Percentiles rank a stretch among this genome's conserved stretches.
Evolutionary conservation across 2,797 vertebrate species (phyloP).

Genomic region (Huso huso): DNA sequence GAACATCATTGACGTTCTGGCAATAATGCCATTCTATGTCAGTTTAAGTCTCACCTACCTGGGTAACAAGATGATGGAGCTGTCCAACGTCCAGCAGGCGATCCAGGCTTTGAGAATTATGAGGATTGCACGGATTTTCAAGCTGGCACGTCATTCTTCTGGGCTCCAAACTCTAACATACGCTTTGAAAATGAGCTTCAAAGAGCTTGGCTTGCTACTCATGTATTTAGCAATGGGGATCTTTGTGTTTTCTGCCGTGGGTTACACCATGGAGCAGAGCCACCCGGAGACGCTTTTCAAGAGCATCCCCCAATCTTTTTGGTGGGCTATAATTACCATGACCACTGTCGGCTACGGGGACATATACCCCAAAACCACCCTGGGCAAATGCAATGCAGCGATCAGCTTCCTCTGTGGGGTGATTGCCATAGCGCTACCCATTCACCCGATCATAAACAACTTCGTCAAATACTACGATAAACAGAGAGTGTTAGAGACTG

Average conservation of each 20-base stretch:
- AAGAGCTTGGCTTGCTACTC: constrained; percentile 87
- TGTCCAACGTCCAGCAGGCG: constrained; percentile 87
- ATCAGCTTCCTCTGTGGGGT: constrained; percentile 94
- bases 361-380: constrained; percentile 91
- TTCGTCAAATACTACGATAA: constrained; percentile 95
- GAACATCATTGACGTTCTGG: constrained; percentile 88
- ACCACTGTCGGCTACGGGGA: constrained; percentile 95
- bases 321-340: constrained; percentile 99
- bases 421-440: constrained; percentile 90
- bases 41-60: constrained; percentile 81
- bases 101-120: constrained; percentile 88
- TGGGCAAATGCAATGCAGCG: constrained; percentile 91
- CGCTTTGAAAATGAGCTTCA: constrained; percentile 88
- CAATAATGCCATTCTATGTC: constrained; percentile 89
- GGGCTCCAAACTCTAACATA: constrained; percentile 92
- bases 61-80: constrained; percentile 83
- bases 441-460: constrained; percentile 97
- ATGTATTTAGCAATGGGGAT: constrained; percentile 96
- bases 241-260: constrained; percentile 92
- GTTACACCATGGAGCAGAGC: constrained; percentile 92
- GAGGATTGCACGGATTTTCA: constrained; percentile 90
- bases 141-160: constrained; percentile 88
- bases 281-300: constrained; percentile 91
- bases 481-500: constrained; percentile 87
- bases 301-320: constrained; percentile 96